Evolutionary conservation across 2,113 vertebrate species (phyloP), one percentile per base, ranked within the genome.

Genomic region (Petromus typicus): DNA sequence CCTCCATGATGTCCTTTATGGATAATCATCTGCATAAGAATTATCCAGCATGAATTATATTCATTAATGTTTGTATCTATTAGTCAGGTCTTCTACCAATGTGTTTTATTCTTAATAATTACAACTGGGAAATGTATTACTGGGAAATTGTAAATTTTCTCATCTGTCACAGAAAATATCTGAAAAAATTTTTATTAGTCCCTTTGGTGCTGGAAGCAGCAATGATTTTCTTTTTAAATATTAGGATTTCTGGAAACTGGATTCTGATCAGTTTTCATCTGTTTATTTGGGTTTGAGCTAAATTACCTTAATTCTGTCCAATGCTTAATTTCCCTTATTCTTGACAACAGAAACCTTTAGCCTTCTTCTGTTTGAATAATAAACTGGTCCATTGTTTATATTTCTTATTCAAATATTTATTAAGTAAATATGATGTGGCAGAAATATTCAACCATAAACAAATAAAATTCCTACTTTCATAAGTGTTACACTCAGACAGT

Each of bases 341-440:
- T 75, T 61, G 67, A 69, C 10, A 30, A 5, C 5, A 34, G 54
- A 32, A 16, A 37, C 25, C 4, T 32, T 84, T 5, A 64, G n/a
- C 25, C 10, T 90, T 92, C 82, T 86, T n/a, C 66, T 45, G 1
- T 45, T 40, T 10, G 23, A 78, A 27, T 43, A 32, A 30, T 82
- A 81, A 76, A 57, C 12, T 17, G 81, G 22, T 37, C 63, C 20
- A 45, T 17, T 45, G 37, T 66, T 94, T 18, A 54, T 83, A 22
- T 91, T 91, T 93, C 40, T 56, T 61, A n/a, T 67, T 13, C 23
- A 66, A 37, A 51, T 86, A 86, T 56, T 92, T 92, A 32, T 59
- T 59, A 40, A 75, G 75, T 14, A 64, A 37, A 25, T 32, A 61
- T 23, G 32, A 3, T 25, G 10, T 90, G 27, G 6, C 45, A 91